Conservation (phyloP, 2,888 invertebrate genomes). For the Synanthedon tipuliformis region DNA sequence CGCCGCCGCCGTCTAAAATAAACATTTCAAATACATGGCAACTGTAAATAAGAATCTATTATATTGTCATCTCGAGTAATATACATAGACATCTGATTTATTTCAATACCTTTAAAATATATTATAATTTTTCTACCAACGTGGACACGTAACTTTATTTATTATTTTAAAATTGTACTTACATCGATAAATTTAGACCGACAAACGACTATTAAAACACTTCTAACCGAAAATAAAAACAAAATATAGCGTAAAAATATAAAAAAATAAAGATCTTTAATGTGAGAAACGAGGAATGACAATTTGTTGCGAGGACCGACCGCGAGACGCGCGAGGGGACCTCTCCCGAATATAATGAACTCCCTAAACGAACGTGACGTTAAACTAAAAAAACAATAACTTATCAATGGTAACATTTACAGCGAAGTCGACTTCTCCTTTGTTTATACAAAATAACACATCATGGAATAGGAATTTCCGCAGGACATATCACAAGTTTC, state of each 20-base stretch:
- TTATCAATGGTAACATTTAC: constrained; percentile 68
- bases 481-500: constrained; percentile 58
- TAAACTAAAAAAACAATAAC: constrained; percentile 32
- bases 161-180: constrained; percentile 60
- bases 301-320: constrained; percentile 30
- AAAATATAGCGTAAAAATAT: constrained; percentile 46
- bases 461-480: constrained; percentile 63
- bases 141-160: constrained; percentile 50
- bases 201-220: constrained; percentile 37
- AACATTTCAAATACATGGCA: constrained; percentile 27
- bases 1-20: constrained; percentile 5
- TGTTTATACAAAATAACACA: constrained; percentile 57
- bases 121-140: constrained; percentile 44
- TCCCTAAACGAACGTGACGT: not conserved
- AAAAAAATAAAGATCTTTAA: constrained; percentile 67
- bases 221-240: constrained; percentile 31
- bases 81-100: constrained; percentile 52
- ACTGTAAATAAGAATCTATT: constrained; percentile 64
- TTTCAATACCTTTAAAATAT: constrained; percentile 46
- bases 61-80: constrained; percentile 62
- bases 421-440: constrained; percentile 30
- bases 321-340: constrained; percentile 9
- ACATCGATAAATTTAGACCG: constrained; percentile 62
- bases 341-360: too few relatives aligned
- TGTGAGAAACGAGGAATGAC: constrained; percentile 61